Base-by-base conservation (phyloP, 2,797 vertebrate species). In the Telmatherina bonti region DNA sequence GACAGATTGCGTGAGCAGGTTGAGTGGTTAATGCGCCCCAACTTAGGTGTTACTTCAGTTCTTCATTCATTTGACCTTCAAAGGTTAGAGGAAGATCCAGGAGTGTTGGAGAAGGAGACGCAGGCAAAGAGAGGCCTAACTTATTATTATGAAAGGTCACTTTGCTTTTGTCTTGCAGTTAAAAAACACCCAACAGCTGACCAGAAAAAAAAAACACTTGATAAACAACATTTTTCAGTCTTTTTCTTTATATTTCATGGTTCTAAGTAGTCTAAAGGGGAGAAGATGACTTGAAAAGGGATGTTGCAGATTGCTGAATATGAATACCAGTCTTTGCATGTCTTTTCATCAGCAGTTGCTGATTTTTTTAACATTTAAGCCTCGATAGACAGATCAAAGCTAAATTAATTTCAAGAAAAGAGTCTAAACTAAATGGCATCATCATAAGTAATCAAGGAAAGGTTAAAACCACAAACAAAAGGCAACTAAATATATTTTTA, bases 41-140 rank as follows among this genome's bases (percentile, higher is more conserved):
- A 85, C 69, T 66, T 61, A 53, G 69, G 67, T 67, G 82, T 72
- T 78, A 74, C 80, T 84, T 77, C 61, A 22, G 75, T 70, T 85
- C 70, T 63, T 57, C 57, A 11, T 76, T 70, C 41, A 41, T 20
- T 15, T 85, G 79, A 87, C 88, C 82, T 84, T 88, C 86, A 89
- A 90, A 91, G 85, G 87, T 91, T 88, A 88, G 43, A 84, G 77
- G 81, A 85, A 88, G 85, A 84, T 86, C 79, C 78, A 80, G 84
- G 76, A 67, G 85, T 47, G 84, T 57, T 66, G 66, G 16, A 35
- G 59, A 55, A 22, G 52, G 47, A 20, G 70, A 30, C 55, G 0
- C 26, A 67, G 66, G 31, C 51, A 60, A 63, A 49, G 24, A 47
- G 7, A 7, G 66, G 65, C 53, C 33, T 79, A 56, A 57, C 72